Evolutionary conservation across 2,113 vertebrate species (phyloP), one percentile per base, ranked within the genome.

Genomic region (Oncorhynchus gorbuscha): DNA sequence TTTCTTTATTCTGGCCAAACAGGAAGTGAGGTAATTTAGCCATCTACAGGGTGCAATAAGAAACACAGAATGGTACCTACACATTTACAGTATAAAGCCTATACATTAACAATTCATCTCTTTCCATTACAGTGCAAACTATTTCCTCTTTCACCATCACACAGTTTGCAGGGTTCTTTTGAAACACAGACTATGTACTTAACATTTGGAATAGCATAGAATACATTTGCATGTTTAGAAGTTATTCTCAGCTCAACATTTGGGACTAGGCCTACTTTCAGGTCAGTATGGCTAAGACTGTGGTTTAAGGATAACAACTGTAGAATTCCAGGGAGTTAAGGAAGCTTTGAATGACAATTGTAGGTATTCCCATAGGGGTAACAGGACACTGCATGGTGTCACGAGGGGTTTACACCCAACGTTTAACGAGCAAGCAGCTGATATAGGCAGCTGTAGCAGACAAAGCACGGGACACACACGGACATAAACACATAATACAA

Each of bases 391-490:
- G 78, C 71, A 39, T 80, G 87, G 91, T 87, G 84, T 93, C 91
- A 89, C 78, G 73, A 69, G 9, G 48, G 86, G 86, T 89, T 89
- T 90, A 87, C 88, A 80, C 80, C 76, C 87, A 73, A 80, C 87
- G 74, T 91, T 93, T 93, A 93, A 94, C 80, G 79, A 92, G 88
- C 81, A 72, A 74, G 86, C 89, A 88, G 90, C 91, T 89, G 90
- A 93, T 90, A 83, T 59, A 77, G 84, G 85, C 89, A 87, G 89
- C 91, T 87, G 81, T 78, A 76, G 72, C 84, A 91, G 91, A 89
- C 89, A 89, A 84, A 88, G 85, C 83, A 84, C 73, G 26, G 51
- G 51, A 18, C 51, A 55, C 35, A n/a, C 62, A 81, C 81, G 77
- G 74, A 75, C 65, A 71, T 1, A 71, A 59, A 71, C 64, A 77